phyloP scores from a whole-genome alignment of 2,113 vertebrate species.

The Megalops atlanticus region DNA sequence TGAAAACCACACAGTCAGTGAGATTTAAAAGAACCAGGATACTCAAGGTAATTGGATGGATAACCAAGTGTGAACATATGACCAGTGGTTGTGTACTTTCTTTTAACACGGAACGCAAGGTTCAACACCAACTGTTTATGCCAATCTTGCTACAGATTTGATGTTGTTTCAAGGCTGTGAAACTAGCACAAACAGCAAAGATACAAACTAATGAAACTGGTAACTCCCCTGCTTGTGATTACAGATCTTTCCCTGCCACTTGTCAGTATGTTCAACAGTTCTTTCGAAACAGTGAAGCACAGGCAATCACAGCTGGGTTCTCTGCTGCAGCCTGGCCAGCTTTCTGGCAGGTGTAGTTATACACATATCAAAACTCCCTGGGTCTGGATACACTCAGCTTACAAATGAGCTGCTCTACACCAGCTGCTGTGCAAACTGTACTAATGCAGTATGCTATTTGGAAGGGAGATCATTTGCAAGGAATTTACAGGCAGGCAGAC shows the following conservation, averaged over 20 bases:
- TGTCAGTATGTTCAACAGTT: neutral
- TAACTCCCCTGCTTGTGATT: neutral
- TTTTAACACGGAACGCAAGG: neutral
- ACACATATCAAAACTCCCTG: slow-evolving; percentile 1
- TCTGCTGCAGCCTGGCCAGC: neutral
- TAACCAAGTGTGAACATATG: neutral
- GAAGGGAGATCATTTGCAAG: neutral
- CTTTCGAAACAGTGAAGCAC: neutral
- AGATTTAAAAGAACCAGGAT: neutral
- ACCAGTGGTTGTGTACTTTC: neutral
- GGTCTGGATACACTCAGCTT: neutral
- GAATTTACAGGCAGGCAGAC: neutral
- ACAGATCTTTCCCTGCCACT: neutral
- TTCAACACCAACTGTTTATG: neutral
- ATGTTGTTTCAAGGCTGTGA: neutral
- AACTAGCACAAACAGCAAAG: neutral
- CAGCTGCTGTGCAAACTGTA: neutral
- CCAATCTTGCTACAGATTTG: neutral
- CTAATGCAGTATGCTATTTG: neutral
- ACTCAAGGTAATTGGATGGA: neutral
- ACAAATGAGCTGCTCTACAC: neutral
- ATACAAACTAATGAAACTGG: neutral
- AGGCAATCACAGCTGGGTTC: neutral
- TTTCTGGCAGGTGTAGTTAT: neutral
- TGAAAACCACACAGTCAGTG: neutral